Conservation (phyloP, 2,113 vertebrate genomes). For the Chaetops frenatus region DNA sequence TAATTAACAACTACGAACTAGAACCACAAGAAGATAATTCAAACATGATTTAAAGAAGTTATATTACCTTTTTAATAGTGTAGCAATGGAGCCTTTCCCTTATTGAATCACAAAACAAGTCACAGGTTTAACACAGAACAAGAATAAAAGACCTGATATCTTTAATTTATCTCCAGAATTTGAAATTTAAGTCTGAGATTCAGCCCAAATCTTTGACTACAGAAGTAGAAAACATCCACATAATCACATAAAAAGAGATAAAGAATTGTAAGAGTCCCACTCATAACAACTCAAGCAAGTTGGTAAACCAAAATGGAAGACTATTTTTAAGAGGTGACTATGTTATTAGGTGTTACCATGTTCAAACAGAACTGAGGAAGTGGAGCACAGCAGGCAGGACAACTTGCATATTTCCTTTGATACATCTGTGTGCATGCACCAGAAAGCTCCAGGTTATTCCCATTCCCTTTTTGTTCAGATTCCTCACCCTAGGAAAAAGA, state of each 20-base stretch:
- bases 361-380: not conserved
- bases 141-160: not conserved
- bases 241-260: not conserved
- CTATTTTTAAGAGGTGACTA: not conserved
- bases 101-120: conserved; percentile 18
- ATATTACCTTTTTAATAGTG: not conserved
- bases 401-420: not conserved
- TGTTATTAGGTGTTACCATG: not conserved
- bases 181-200: not conserved
- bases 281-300: not conserved
- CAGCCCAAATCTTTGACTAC: not conserved
- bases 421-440: not conserved
- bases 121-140: not conserved
- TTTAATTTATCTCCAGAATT: not conserved
- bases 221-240: not conserved
- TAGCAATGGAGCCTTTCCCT: not conserved
- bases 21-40: conserved; percentile 47
- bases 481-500: not conserved
- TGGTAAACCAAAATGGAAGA: not conserved
- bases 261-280: not conserved
- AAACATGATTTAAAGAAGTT: conserved; percentile 36
- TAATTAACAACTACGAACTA: conserved; percentile 52
- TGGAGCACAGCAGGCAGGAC: not conserved
- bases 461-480: not conserved
- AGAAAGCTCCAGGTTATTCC: not conserved